phyloP scores from a whole-genome alignment of 2,113 vertebrate species.

The Heliornis fulica region DNA sequence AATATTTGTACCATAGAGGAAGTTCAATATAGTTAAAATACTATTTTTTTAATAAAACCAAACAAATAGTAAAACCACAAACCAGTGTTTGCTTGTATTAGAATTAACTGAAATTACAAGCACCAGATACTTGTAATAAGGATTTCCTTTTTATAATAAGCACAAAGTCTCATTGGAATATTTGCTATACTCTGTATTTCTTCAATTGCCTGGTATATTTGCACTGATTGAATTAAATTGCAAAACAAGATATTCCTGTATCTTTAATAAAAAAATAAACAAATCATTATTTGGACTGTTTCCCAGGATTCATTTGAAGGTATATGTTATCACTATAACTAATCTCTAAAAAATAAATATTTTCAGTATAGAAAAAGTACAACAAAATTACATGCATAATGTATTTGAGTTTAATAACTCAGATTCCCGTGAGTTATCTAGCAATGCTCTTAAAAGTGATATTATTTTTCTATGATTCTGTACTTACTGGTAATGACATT shows the following conservation, averaged over 20 bases:
- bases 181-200: not conserved
- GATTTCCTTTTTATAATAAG: not conserved
- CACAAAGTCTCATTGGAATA: not conserved
- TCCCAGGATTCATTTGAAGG: not conserved
- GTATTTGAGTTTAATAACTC: not conserved
- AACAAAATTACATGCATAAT: not conserved
- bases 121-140: constrained; percentile 4
- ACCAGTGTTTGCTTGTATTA: not conserved
- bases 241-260: not conserved
- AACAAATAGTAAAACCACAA: not conserved
- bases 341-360: not conserved
- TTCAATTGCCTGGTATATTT: not conserved
- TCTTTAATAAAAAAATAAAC: not conserved
- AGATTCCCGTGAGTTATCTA: not conserved
- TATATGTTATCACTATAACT: not conserved
- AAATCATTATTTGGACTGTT: not conserved
- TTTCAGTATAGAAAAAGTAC: not conserved
- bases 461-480: too few species aligned
- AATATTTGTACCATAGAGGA: not conserved
- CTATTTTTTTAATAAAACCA: not conserved
- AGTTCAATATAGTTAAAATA: not conserved
- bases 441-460: too few species aligned
- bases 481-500: not conserved
- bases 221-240: not conserved
- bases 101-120: not conserved